These are phyloP conservation scores for Scophthalmus maximus DNA, from an alignment of 2,113 vertebrate species.

Conservation along the genomic window DNA sequence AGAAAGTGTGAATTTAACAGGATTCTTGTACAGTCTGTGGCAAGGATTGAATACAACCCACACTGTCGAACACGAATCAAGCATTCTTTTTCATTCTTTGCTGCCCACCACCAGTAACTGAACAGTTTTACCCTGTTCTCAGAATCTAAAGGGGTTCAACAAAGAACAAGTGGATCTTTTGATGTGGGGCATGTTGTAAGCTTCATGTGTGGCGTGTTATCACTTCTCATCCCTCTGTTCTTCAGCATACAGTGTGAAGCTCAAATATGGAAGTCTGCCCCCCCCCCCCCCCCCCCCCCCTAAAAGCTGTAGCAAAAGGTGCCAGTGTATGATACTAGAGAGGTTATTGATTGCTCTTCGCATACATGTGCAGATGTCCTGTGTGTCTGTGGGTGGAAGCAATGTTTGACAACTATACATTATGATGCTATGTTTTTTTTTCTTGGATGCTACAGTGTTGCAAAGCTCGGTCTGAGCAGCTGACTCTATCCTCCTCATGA, in stretches of 20 bases:
- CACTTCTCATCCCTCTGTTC: conserved; percentile 41
- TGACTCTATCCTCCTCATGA: conserved; percentile 38
- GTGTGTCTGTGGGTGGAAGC: conserved; percentile 6
- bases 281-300: too few relatives aligned
- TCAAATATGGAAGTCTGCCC: too few relatives aligned
- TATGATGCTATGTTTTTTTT: background rate
- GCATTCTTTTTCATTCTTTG: conserved; percentile 39
- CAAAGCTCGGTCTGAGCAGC: conserved; percentile 30
- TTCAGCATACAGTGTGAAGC: conserved; percentile 15
- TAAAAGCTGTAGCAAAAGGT: conserved; percentile 13
- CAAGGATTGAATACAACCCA: conserved; percentile 58
- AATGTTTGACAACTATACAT: conserved; percentile 31
- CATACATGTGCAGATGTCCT: conserved; percentile 22
- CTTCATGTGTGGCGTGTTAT: conserved; percentile 46
- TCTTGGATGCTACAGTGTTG: conserved; percentile 8
- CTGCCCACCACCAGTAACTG: conserved; percentile 50
- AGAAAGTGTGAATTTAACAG: conserved; percentile 27
- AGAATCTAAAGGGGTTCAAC: conserved; percentile 47
- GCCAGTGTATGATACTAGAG: background rate
- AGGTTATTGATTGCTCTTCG: conserved; percentile 31
- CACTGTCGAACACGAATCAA: conserved; percentile 55
- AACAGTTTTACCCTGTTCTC: conserved; percentile 51
- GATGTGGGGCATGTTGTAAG: conserved; percentile 56
- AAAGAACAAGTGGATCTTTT: conserved; percentile 41
- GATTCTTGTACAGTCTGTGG: conserved; percentile 42